Percentiles rank a stretch among this genome's conserved stretches.
phyloP scores from a whole-genome alignment of 2,113 vertebrate genomes.

The Pluvianellus socialis region DNA sequence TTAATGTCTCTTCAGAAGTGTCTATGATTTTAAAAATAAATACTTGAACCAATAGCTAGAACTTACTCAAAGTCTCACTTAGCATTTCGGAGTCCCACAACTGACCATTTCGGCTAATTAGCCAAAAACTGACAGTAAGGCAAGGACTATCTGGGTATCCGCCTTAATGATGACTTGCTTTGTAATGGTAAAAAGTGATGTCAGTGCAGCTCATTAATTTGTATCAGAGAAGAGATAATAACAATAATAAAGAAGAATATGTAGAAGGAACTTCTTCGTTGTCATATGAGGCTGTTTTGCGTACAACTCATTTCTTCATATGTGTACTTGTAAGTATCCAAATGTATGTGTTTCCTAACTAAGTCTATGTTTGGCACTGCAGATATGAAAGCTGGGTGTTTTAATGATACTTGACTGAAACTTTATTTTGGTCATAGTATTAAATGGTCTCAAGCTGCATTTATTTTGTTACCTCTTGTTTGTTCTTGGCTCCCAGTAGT shows the following conservation, averaged over 20 bases:
- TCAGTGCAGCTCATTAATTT: background rate
- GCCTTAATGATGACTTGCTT: background rate
- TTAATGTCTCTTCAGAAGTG: background rate
- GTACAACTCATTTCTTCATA: background rate
- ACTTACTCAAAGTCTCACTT: background rate
- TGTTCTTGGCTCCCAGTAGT: background rate
- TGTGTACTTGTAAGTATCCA: fast-evolving
- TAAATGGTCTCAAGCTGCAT: background rate
- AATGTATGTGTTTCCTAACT: background rate
- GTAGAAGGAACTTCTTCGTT: background rate
- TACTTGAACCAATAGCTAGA: background rate
- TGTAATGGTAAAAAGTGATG: background rate
- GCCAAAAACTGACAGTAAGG: background rate
- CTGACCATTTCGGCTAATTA: background rate
- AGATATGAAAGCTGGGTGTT: background rate
- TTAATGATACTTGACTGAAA: background rate
- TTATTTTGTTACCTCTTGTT: background rate
- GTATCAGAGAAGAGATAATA: background rate
- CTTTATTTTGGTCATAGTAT: background rate
- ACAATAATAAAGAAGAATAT: background rate
- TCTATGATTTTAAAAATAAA: background rate
- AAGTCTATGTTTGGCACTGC: background rate
- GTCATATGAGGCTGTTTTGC: background rate
- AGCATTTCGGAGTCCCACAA: background rate
- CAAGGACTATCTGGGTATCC: background rate